Base-by-base conservation (phyloP, 2,113 vertebrate genomes). In the Lipophrys pholis region DNA sequence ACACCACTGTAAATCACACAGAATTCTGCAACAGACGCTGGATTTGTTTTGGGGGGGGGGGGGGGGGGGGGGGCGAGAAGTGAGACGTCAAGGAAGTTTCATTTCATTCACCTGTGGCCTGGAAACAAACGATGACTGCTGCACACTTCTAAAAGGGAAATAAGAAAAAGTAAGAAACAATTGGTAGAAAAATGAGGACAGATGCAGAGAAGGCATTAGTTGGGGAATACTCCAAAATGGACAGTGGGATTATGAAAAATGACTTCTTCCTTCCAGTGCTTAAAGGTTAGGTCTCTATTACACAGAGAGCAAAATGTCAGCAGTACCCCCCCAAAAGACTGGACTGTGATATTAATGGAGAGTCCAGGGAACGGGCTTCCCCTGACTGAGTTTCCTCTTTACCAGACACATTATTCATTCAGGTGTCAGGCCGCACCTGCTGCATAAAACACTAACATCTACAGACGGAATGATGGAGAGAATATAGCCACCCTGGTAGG, bases 271-370 rank as follows among this genome's bases (percentile, higher is more conserved):
- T 6, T 83, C 89, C 90, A 93, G 92, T 94, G 93, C 94, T 96
- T 95, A 97, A 97, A 96, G 95, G 95, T 96, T 96, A 96, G 91
- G 86, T 94, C 92, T 95, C 94, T 93, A 94, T 95, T 95, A 95
- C 80, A 88, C 82, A 78, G 87, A 86, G 91, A 92, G 91, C 87
- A 89, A 93, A 92, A 94, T 93, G 92, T 93, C 93, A 93, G 90
- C 82, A 80, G 83, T 85, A 88, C 87, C 85, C 82, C 21, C 21
- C 78, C 73, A 81, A 90, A 93, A 90, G 87, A 92, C 73, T 87
- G 91, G 91, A 92, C 89, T 85, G 63, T 85, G 84, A 90, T 91
- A 92, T 91, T 93, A 93, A 93, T 93, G 91, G 86, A 84, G 87
- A 91, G 87, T 88, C 88, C 86, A 66, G 84, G 86, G 86, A 91